Evolutionary conservation across 92 coral and sea anemone genomes (phyloP), one percentile per base, ranked within the genome.

Genomic region (Palythoa caribaeorum): DNA sequence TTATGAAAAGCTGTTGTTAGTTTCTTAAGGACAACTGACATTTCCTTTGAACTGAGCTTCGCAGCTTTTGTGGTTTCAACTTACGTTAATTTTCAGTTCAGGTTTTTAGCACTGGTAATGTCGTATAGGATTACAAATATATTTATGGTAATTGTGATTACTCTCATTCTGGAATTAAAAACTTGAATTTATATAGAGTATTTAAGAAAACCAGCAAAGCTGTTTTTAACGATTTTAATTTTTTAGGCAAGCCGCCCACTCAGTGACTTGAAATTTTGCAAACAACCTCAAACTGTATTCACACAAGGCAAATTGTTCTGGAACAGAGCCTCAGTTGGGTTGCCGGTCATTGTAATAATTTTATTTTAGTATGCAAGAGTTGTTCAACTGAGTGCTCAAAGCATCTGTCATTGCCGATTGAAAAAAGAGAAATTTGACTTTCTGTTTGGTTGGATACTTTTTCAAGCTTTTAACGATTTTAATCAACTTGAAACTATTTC

Each of bases 341-440:
- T 65, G 36, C 86, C 63, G 6, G 5, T 8, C 50, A 81, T 81
- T 81, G 86, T 81, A 47, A 12, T 47, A 44, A 81, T 66, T 81
- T 81, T 66, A 44, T 81, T 66, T 81, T n/a, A 47, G 20, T 65
- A 63, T 66, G 62, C 86, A 47, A 70, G 75, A 62, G 66, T 81
- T 81, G 62, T 65, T 81, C 48, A 78, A 17, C 16, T 36, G 40
- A 70, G 13, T 70, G 70, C 38, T n/a, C 71, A 79, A 53, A 51
- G 76, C 37, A 40, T n/a, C 63, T 48, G 76, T 66, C 62, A 80
- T 44, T 66, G 65, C 4, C 38, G 15, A 19, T 60, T 81, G 47
- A 65, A 37, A 15, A 3, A 13, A 47, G 63, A 81, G 38, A 39
- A 63, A 38, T 28, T 15, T 21, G 55, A 65, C 21, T 9, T 11